Conservation (phyloP, 2,888 invertebrate species). For the Cosmia trapezina region DNA sequence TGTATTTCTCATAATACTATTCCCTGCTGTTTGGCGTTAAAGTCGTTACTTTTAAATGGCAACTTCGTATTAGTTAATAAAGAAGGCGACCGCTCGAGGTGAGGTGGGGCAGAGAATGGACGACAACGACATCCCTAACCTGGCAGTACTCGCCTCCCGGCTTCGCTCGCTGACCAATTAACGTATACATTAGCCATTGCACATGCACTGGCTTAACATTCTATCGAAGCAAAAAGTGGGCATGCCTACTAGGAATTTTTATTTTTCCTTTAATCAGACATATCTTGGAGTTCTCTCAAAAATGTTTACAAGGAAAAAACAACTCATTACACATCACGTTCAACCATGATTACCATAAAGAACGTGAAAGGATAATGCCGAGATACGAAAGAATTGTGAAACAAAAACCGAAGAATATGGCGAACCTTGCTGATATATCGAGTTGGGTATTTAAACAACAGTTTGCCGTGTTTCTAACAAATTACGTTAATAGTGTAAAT, state of each 20-base stretch:
- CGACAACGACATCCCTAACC: conserved; percentile 51
- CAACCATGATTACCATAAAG: conserved; percentile 42
- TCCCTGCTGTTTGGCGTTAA: conserved; percentile 23
- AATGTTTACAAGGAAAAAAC: conserved; percentile 43
- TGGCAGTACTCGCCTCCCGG: conserved; percentile 47
- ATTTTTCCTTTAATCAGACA: conserved; percentile 65
- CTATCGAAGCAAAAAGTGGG: conserved; percentile 52
- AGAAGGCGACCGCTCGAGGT: conserved; percentile 10
- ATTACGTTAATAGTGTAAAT: conserved; percentile 50
- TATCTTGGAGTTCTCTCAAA: conserved; percentile 41
- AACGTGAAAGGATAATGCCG: conserved; percentile 23
- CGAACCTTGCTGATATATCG: conserved; percentile 7
- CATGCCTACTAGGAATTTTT: conserved; percentile 62
- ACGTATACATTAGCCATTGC: conserved; percentile 70
- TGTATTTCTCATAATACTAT: conserved; percentile 16
- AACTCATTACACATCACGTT: conserved; percentile 46
- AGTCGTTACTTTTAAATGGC: conserved; percentile 33
- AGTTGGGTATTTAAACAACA: conserved; percentile 35
- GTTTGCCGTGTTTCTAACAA: conserved; percentile 42
- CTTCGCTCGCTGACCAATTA: conserved; percentile 71
- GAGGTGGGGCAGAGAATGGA: conserved; percentile 13
- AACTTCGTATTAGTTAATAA: conserved; percentile 7
- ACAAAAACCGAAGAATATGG: conserved; percentile 14
- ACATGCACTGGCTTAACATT: conserved; percentile 68
- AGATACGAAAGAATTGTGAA: conserved; percentile 30